Evolutionary conservation across 2,113 vertebrate species (phyloP), one percentile per base, ranked within the genome.

Genomic region (Heterochromis multidens): DNA sequence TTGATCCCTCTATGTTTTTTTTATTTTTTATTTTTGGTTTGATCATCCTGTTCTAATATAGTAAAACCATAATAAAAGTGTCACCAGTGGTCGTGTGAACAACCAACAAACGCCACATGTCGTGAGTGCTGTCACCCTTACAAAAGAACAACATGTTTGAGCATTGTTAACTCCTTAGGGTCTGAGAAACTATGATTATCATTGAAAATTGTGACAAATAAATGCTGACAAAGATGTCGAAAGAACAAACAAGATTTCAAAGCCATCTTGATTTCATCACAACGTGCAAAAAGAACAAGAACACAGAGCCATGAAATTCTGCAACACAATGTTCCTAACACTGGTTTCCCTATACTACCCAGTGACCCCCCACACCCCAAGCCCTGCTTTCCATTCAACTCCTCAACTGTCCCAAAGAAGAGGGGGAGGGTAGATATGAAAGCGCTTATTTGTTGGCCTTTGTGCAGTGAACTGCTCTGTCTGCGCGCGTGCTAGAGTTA

Each of bases 391-490:
- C 83, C 88, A 93, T 91, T 91, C 90, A 91, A 62, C 70, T 80
- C 89, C 84, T 90, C 77, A 82, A 93, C 91, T 88, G 87, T 93
- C 91, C 94, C 77, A 83, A 82, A 92, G 79, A 88, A 81, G 82
- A 87, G 87, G 89, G 91, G 90, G 90, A 89, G 85, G 80, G 86
- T 35, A 90, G 93, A 95, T 91, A 95, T 94, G 94, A 95, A 95
- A 94, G 95, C 92, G 16, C 91, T 94, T 92, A 93, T 95, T 95
- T 95, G 94, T 95, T 90, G 88, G 85, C 88, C 87, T 92, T 94
- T 94, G 91, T 93, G 90, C 77, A 72, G 79, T 12, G 72, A 89
- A 72, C 85, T 81, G 86, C 83, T 93, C 87, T 74, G 90, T 90
- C 92, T 77, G 82, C 80, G 86, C 80, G 59, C 82, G 83, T 92